Evolutionary conservation across 2,113 vertebrate genomes (phyloP).

Genomic region (Rhinolophus sinicus): DNA sequence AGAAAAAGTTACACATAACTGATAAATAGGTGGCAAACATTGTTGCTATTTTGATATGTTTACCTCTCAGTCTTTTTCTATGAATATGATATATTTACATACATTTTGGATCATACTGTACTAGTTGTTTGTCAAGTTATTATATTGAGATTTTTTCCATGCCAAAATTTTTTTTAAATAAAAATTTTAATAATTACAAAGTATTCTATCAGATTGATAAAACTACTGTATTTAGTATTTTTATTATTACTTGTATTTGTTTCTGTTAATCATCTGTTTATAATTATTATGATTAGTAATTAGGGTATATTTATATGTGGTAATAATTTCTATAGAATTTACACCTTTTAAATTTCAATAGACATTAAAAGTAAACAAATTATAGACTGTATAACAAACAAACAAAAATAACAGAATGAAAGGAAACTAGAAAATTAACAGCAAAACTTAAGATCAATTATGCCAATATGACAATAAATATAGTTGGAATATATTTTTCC

Average conservation of each 20-base stretch:
- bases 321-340: neutral
- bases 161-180: neutral
- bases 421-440: neutral
- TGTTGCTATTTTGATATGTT: neutral
- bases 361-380: conserved; percentile 41
- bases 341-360: conserved; percentile 19
- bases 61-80: neutral
- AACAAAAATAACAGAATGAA: neutral
- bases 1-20: neutral
- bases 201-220: neutral
- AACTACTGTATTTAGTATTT: neutral
- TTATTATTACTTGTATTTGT: conserved; percentile 8
- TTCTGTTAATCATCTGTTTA: neutral
- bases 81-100: neutral
- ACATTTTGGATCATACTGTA: neutral
- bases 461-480: neutral
- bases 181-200: neutral
- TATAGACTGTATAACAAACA: neutral
- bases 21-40: neutral
- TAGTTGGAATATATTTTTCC: neutral
- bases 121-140: neutral
- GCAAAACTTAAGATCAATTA: neutral
- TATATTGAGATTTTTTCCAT: neutral
- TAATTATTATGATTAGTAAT: neutral
- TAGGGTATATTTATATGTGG: neutral